Conservation (phyloP, 2,888 invertebrate genomes). For the Laothoe populi region DNA sequence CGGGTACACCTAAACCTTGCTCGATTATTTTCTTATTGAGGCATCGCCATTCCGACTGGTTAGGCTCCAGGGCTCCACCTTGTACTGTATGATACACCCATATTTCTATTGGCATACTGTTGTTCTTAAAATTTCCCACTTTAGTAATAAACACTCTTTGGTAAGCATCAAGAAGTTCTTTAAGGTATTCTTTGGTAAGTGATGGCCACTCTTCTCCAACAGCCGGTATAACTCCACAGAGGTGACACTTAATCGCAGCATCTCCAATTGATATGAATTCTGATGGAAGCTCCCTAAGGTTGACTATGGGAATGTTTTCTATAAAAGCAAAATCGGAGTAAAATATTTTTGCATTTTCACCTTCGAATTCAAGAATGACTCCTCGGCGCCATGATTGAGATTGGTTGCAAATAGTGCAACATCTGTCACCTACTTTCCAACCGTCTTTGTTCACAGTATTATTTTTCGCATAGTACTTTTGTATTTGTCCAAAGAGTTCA, state of each 20-base stretch:
- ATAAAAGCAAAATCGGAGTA: constrained; percentile 87
- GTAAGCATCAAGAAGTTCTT: constrained; percentile 80
- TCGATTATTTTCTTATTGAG: constrained; percentile 88
- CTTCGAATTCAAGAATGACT: constrained; percentile 68
- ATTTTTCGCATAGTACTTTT: constrained; percentile 75
- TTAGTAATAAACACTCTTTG: constrained; percentile 82
- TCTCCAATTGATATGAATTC: constrained; percentile 81
- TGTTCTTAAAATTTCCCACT: constrained; percentile 74
- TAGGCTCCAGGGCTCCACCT: constrained; percentile 88
- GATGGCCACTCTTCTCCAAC: constrained; percentile 87
- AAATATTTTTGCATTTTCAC: constrained; percentile 80
- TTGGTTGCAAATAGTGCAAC: constrained; percentile 70
- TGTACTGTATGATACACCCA: constrained; percentile 86
- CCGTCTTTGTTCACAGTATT: constrained; percentile 46
- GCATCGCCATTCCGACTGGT: constrained; percentile 86
- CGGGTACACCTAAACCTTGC: constrained; percentile 86
- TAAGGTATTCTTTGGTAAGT: constrained; percentile 85
- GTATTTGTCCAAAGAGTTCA: constrained; percentile 80
- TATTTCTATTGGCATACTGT: constrained; percentile 86
- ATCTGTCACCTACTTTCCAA: constrained; percentile 83
- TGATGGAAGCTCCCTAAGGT: constrained; percentile 79
- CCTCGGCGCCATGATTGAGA: constrained; percentile 87
- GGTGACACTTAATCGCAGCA: constrained; percentile 87
- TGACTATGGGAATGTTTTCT: constrained; percentile 70
- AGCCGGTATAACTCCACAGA: constrained; percentile 89